Conservation (phyloP, 2,113 vertebrate genomes). For the Rhipidura dahli region DNA sequence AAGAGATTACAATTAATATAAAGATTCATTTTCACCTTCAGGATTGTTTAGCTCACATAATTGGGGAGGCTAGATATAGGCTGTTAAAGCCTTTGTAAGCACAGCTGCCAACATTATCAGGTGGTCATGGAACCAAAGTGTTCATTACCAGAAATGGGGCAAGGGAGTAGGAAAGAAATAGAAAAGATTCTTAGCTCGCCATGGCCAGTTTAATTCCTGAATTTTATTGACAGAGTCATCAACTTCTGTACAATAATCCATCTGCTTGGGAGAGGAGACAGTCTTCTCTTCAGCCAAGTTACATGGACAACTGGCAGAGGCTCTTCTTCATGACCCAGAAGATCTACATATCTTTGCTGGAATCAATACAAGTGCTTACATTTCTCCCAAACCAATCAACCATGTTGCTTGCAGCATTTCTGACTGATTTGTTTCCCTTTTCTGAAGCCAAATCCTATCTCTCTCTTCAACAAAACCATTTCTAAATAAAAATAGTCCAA, state of each 20-base stretch:
- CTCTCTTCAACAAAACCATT: neutral
- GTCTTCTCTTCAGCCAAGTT: neutral
- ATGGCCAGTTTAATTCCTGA: neutral
- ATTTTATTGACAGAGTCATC: neutral
- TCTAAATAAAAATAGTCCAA: neutral
- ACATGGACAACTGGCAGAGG: neutral
- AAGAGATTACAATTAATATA: neutral
- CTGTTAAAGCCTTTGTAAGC: neutral
- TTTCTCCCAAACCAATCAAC: neutral
- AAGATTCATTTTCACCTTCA: neutral
- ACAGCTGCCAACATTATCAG: neutral
- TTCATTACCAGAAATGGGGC: neutral
- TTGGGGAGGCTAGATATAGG: neutral
- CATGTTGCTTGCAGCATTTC: rapidly evolving
- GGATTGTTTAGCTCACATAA: neutral
- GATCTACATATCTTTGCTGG: neutral
- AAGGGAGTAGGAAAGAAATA: neutral
- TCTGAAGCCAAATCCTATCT: neutral
- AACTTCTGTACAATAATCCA: neutral
- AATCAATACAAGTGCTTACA: neutral
- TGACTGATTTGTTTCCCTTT: neutral
- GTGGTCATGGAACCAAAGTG: neutral
- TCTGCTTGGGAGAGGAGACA: neutral
- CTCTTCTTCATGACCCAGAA: neutral
- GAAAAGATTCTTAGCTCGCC: neutral